phyloP scores from a whole-genome alignment of 1,140 invertebrate species.

The Paraescarpia echinospica region DNA sequence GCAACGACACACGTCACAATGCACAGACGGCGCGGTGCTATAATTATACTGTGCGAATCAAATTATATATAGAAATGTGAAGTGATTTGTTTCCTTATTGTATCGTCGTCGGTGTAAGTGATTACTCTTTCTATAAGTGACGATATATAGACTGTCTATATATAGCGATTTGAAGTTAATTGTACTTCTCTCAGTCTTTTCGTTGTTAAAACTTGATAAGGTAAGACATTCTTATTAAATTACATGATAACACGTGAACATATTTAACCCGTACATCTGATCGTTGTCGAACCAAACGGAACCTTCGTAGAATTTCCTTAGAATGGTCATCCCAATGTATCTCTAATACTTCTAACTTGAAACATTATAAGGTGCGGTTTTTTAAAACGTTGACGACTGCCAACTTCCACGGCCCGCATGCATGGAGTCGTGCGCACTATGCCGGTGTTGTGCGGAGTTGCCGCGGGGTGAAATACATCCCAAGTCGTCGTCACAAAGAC shows the following conservation, averaged over 20 bases:
- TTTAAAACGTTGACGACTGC: neutral
- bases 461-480: neutral
- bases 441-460: neutral
- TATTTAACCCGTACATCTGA: neutral
- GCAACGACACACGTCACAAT: neutral
- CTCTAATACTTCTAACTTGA: neutral
- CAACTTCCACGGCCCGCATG: neutral
- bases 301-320: too few species aligned
- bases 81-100: neutral
- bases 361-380: neutral
- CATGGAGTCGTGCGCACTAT: neutral
- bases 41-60: neutral
- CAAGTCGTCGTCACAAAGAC: neutral
- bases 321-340: too few species aligned
- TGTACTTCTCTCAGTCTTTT: neutral
- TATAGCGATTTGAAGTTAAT: neutral
- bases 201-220: neutral
- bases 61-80: neutral
- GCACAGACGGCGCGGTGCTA: neutral
- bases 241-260: neutral
- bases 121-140: neutral
- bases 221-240: neutral
- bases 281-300: too few species aligned
- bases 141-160: neutral
- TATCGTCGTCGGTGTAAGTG: neutral